Evolutionary conservation across 2,113 vertebrate species (phyloP), one percentile per base, ranked within the genome.

Genomic region (Pycnonotus jocosus): DNA sequence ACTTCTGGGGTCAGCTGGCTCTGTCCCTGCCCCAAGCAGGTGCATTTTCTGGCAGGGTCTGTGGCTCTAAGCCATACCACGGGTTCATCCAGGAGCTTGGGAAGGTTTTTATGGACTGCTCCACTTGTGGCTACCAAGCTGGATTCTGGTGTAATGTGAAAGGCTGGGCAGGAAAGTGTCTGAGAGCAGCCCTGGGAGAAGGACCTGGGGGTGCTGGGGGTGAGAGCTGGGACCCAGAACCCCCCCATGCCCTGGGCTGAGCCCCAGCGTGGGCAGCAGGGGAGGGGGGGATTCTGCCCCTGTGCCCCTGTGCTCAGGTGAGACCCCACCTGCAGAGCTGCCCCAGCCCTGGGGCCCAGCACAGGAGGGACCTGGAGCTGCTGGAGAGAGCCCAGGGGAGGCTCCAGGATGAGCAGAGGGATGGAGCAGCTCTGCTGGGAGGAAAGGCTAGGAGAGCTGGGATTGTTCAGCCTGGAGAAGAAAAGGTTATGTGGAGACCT

Each of bases 131-230:
- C 35, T 84, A 54, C 47, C n/a, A 21, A 74, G 40, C 25, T 42
- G 28, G 21, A 65, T 40, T 53, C 51, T 17, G 56, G n/a, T 18
- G 25, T 11, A 47, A 54, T 0, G 1, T 0, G 4, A 70, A 1
- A 84, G 22, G 27, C 0, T 60, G 62, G 81, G 18, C 37, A 44
- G 33, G 27, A 7, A 58, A 51, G 45, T 15, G 37, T 19, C 62
- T 44, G 44, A 77, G 44, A 50, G 53, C 25, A 76, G 82, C 44
- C 25, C 61, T 86, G 70, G 70, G 42, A 74, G 70, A 65, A 72
- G 68, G 47, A 33, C 0, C 57, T 72, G 69, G 48, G 50, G n/a
- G 40, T 33, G 48, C 48, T 54, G 56, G 21, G 57, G 81, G 40
- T 47, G 48, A 38, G 58, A 84, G 81, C 40, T 74, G 70, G 51